Conservation (phyloP, 53 echinoderm and acorn worm species). For the Apostichopus leukothele region DNA sequence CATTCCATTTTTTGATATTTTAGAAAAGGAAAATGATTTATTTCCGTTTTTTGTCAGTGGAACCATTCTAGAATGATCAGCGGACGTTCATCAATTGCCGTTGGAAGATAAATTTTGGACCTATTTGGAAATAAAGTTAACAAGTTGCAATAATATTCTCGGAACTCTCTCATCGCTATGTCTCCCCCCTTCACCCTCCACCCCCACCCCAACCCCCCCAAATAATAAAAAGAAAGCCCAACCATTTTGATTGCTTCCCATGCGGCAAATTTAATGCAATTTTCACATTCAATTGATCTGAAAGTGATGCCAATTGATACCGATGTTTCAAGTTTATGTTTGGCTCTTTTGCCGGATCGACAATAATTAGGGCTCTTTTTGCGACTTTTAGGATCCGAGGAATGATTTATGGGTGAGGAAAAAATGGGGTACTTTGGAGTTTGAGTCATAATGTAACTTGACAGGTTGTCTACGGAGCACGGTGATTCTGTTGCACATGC, state of each 20-base stretch:
- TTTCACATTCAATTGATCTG: conserved; percentile 22
- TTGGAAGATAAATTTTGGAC: too few relatives aligned
- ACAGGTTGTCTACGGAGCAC: neutral
- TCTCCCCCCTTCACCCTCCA: too few relatives aligned
- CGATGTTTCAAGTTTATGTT: conserved; percentile 11
- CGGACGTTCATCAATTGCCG: too few relatives aligned
- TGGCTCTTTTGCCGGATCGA: neutral
- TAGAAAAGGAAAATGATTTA: too few relatives aligned
- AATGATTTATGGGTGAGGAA: conserved; percentile 29
- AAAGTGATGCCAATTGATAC: conserved; percentile 39
- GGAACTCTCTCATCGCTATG: too few relatives aligned
- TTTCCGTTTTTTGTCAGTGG: too few relatives aligned
- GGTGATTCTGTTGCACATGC: neutral
- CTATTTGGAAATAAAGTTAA: too few relatives aligned
- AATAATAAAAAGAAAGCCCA: neutral
- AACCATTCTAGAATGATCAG: too few relatives aligned
- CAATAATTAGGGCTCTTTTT: neutral
- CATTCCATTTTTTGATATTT: too few relatives aligned
- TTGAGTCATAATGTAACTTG: conserved; percentile 23
- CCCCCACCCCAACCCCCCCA: neutral
- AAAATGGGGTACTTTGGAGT: neutral
- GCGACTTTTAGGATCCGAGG: neutral
- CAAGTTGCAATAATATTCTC: too few relatives aligned
- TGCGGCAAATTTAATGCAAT: conserved; percentile 34
- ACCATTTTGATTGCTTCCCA: neutral